Evolutionary conservation across 2,113 vertebrate species (phyloP).

Genomic region (Corvus moneduloides): DNA sequence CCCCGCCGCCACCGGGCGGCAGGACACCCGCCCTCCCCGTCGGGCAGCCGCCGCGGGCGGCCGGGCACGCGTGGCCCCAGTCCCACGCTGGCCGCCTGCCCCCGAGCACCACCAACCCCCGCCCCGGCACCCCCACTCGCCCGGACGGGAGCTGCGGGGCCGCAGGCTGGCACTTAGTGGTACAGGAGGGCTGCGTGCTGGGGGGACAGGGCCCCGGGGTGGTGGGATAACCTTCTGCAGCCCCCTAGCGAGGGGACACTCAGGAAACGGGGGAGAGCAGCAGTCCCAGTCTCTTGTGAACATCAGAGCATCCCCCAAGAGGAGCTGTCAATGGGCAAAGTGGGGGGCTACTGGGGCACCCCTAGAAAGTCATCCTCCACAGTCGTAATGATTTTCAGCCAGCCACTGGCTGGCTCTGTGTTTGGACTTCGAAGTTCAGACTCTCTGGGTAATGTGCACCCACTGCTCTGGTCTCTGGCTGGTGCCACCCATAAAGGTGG

Average conservation of each 20-base stretch:
- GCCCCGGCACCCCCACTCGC: neutral
- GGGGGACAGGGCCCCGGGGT: neutral
- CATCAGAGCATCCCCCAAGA: neutral
- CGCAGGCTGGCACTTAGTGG: neutral
- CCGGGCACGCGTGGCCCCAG: neutral
- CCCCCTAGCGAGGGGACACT: neutral
- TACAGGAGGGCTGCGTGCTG: neutral
- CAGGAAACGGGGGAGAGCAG: neutral
- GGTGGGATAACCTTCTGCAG: neutral
- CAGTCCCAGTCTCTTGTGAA: neutral
- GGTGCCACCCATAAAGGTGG: neutral
- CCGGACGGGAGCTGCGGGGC: neutral
- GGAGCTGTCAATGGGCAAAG: neutral
- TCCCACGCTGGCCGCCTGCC: neutral
- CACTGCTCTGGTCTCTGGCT: neutral
- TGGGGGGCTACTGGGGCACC: neutral
- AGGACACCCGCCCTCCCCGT: neutral
- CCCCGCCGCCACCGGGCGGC: neutral
- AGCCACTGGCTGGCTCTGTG: neutral
- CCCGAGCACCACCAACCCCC: neutral
- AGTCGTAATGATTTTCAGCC: neutral
- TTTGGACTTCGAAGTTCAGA: neutral
- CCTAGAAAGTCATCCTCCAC: neutral
- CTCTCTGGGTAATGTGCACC: neutral
- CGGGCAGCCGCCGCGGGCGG: neutral